Conservation (phyloP, 2,888 invertebrate genomes). For the Camponotus fellah region DNA sequence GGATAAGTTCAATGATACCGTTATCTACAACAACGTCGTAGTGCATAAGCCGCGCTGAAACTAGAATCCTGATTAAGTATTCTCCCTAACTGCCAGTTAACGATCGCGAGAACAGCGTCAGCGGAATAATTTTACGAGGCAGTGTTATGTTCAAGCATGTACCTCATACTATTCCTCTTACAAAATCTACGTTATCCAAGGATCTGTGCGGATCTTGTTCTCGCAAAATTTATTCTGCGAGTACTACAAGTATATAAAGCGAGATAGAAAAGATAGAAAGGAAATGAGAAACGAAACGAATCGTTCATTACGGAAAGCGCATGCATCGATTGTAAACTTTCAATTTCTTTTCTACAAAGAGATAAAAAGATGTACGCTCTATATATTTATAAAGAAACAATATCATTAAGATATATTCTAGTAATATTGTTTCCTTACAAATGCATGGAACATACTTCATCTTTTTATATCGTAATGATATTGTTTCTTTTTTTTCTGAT, state of each 20-base stretch:
- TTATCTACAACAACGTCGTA: conserved; percentile 33
- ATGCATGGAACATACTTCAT: too few relatives aligned
- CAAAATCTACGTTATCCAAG: background rate
- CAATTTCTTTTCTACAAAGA: background rate
- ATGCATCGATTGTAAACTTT: background rate
- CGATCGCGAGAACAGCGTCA: conserved; percentile 42
- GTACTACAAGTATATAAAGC: background rate
- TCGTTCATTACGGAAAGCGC: background rate
- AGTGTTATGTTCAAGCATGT: conserved; percentile 7
- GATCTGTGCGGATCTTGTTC: background rate
- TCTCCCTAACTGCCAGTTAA: conserved; percentile 50
- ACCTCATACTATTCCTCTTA: background rate
- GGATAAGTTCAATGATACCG: conserved; percentile 43
- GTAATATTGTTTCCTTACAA: background rate
- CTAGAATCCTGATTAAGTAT: conserved; percentile 48
- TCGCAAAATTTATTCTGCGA: background rate
- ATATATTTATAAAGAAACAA: too few relatives aligned
- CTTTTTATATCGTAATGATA: background rate
- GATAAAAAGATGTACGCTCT: background rate
- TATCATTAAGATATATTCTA: background rate
- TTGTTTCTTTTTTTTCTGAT: background rate
- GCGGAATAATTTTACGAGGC: conserved; percentile 42
- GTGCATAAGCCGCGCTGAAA: conserved; percentile 31
- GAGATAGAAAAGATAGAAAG: too few relatives aligned
- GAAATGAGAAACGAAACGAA: background rate